Percentiles rank a stretch among this genome's conserved stretches.
Conservation (phyloP, 1,140 invertebrate genomes). For the Nautilus pompilius region DNA sequence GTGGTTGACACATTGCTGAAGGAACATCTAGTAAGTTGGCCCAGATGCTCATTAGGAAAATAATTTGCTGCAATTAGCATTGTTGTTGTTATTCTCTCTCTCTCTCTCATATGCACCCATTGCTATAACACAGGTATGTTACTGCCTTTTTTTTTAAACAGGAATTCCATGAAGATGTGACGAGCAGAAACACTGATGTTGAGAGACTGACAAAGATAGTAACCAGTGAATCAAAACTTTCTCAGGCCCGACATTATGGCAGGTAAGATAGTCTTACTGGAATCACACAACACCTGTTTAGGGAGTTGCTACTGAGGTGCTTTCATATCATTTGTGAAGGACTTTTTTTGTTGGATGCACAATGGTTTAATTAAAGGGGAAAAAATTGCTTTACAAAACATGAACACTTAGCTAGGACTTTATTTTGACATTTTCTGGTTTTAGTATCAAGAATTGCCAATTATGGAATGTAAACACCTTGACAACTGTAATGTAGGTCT, state of each 20-base stretch:
- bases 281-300: too few species aligned
- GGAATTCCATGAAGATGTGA: conserved; percentile 53
- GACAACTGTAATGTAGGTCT: too few species aligned
- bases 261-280: too few species aligned
- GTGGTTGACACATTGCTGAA: conserved; percentile 50
- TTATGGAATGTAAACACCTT: too few species aligned
- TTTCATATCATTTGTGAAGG: too few species aligned
- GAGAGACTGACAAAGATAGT: conserved; percentile 48
- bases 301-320: too few species aligned
- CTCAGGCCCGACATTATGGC: conserved; percentile 33
- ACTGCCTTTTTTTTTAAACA: conserved; percentile 11
- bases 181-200: conserved; percentile 48
- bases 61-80: background rate
- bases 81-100: background rate
- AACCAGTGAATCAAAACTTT: conserved; percentile 31
- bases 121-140: background rate
- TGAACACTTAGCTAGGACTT: too few species aligned
- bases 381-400: too few species aligned
- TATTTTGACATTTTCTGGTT: too few species aligned
- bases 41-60: background rate
- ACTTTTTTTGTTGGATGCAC: too few species aligned
- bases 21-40: conserved; percentile 46
- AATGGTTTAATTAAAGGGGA: too few species aligned
- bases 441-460: too few species aligned
- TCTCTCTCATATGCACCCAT: background rate